These are phyloP conservation scores for Erythrocebus patas DNA, from an alignment of 2,113 vertebrate genomes.

Conservation along the genomic window DNA sequence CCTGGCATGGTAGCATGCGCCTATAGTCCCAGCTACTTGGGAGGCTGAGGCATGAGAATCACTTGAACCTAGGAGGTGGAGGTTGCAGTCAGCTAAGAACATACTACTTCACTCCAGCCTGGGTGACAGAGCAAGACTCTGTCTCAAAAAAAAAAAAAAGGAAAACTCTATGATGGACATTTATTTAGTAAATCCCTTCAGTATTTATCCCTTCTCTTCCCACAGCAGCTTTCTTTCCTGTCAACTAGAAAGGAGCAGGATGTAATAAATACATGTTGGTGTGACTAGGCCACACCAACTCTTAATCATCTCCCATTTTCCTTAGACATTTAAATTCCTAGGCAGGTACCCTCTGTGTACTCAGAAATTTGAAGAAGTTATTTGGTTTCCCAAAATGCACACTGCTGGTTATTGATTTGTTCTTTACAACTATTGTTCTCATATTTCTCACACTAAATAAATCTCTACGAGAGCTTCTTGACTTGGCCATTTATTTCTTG, in stretches of 20 bases:
- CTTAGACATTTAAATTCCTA: background rate
- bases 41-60: too few species aligned
- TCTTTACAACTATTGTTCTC: conserved; percentile 30
- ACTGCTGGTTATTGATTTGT: conserved; percentile 28
- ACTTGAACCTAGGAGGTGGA: too few species aligned
- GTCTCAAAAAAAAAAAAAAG: background rate
- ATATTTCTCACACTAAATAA: conserved; percentile 62
- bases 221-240: background rate
- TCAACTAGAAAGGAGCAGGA: background rate
- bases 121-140: too few species aligned
- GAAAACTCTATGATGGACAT: background rate
- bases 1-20: too few species aligned
- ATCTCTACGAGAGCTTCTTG: conserved; percentile 36
- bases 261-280: background rate
- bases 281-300: background rate
- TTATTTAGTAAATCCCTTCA: conserved; percentile 7
- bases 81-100: too few species aligned
- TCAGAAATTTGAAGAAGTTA: background rate
- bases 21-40: too few species aligned
- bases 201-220: background rate
- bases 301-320: background rate
- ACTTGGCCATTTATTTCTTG: conserved; percentile 16
- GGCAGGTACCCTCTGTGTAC: background rate
- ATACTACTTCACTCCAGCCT: too few species aligned
- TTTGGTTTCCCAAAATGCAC: conserved; percentile 23